Base-by-base conservation (phyloP, 2,113 vertebrate genomes). In the Coptodon bakossiorum region DNA sequence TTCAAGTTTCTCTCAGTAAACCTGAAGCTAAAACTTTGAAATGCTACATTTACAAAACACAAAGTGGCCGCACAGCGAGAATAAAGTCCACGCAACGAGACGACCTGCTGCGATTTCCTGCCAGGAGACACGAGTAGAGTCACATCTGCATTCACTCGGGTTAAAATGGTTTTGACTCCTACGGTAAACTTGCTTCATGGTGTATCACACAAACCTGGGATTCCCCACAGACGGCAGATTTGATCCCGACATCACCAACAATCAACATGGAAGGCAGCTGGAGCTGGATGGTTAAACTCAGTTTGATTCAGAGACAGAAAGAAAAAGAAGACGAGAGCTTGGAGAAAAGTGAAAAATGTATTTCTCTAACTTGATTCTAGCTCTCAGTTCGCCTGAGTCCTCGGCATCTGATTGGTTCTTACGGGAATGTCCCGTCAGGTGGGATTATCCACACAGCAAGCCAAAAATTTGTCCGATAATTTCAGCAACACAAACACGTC, bases 11-110 rank as follows among this genome's bases (percentile, higher is more conserved):
- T 36, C 59, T 63, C 59, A 63, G 8, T 0, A 36, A 63, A 34
- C 16, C 29, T 34, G 59, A 63, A 36, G 59, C 59, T 19, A 9
- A 34, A 63, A 63, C 59, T 3, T 34, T 63, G 10, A 63, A 34
- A 63, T 19, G 59, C 16, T 11, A 6, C 8, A 34, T 34, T 61
- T 61, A 34, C 57, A 2, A 36, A 63, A 36, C 59, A 34, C 59
- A 66, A 36, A 12, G 61, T 7, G 17, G 31, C 2, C 1, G 2
- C 45, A 7, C 5, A 54, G 52, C 2, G 59, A 34, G 59, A 31
- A 7, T 7, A 63, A 63, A 1, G 0, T 36, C 31, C 31, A n/a
- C 9, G 1, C 29, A 0, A 5, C 29, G 0, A 63, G 29, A 36
- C 16, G 16, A 63, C 16, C 29, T 11, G 29, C 16, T 63, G 17